Conservation (phyloP, 2,888 invertebrate species). For the Kuschelorhynchus macadamiae region DNA sequence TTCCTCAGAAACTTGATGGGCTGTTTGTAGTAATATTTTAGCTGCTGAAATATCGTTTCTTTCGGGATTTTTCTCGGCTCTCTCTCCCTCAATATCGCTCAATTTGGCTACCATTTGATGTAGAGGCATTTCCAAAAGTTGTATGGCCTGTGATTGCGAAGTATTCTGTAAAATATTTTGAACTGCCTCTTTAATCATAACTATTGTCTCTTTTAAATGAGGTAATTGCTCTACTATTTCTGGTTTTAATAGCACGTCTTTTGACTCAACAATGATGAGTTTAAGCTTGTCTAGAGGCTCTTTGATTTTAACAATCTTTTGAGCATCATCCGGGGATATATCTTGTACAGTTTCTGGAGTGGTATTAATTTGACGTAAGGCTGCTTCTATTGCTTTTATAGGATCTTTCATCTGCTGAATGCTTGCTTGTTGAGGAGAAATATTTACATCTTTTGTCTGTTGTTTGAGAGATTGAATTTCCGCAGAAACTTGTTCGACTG, state of each 20-base stretch:
- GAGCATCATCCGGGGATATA: slow-evolving; percentile 9
- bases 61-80: neutral
- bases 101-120: slow-evolving; percentile 2
- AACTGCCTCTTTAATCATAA: slow-evolving; percentile 18
- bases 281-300: slow-evolving; percentile 53
- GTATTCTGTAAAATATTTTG: slow-evolving; percentile 6
- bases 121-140: slow-evolving; percentile 14
- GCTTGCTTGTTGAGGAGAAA: slow-evolving; percentile 41
- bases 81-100: slow-evolving; percentile 4
- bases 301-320: slow-evolving; percentile 22
- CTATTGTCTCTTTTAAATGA: slow-evolving; percentile 33
- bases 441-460: slow-evolving; percentile 8
- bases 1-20: slow-evolving; percentile 22
- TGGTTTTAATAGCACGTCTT: slow-evolving; percentile 16
- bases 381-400: slow-evolving; percentile 25
- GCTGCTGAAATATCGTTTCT: slow-evolving; percentile 25
- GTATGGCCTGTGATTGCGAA: slow-evolving; percentile 18
- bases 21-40: slow-evolving; percentile 25
- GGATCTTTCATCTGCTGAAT: slow-evolving; percentile 40
- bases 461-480: slow-evolving; percentile 26
- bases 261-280: slow-evolving; percentile 37
- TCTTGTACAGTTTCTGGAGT: neutral
- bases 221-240: slow-evolving; percentile 37
- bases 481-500: slow-evolving; percentile 22
- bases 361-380: neutral